These are phyloP conservation scores for Lagopus muta DNA, from an alignment of 2,113 vertebrate genomes.

Conservation along the genomic window DNA sequence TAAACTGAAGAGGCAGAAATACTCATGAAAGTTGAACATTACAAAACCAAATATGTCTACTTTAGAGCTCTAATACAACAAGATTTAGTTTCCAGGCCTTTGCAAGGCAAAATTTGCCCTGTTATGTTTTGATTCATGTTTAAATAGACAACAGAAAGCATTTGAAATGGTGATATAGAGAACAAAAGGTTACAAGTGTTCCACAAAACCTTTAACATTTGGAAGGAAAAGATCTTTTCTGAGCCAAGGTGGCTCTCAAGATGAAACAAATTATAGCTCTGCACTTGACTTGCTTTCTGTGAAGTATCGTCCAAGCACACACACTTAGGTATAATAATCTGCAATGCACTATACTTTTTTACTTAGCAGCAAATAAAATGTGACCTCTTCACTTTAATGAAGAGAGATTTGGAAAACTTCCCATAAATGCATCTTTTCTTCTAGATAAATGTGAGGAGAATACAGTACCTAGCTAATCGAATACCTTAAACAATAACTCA, in stretches of 20 bases:
- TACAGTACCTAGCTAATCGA: constrained; percentile 45
- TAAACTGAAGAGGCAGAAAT: not conserved
- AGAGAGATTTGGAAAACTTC: constrained; percentile 66
- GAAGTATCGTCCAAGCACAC: constrained; percentile 49
- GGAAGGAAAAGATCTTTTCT: constrained; percentile 31
- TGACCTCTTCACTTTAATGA: constrained; percentile 62
- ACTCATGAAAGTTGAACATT: not conserved
- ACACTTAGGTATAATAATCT: constrained; percentile 41
- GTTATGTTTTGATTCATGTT: constrained; percentile 25
- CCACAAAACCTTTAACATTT: constrained; percentile 35
- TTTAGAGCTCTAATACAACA: not conserved
- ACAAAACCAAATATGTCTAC: not conserved
- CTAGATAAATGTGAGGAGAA: constrained; percentile 45
- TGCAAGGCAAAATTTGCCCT: not conserved
- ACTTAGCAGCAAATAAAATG: constrained; percentile 64
- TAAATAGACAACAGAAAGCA: not conserved
- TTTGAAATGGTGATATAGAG: not conserved
- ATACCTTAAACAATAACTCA: constrained; percentile 65
- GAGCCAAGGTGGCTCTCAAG: constrained; percentile 48
- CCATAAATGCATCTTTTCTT: constrained; percentile 41
- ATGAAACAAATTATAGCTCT: constrained; percentile 45
- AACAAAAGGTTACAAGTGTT: constrained; percentile 16
- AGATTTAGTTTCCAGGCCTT: not conserved
- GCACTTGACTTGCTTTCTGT: constrained; percentile 41
- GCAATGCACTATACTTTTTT: constrained; percentile 53